Evolutionary conservation across 2,797 vertebrate genomes (phyloP), one percentile per base, ranked within the genome.

Genomic region (Malurus splendens): DNA sequence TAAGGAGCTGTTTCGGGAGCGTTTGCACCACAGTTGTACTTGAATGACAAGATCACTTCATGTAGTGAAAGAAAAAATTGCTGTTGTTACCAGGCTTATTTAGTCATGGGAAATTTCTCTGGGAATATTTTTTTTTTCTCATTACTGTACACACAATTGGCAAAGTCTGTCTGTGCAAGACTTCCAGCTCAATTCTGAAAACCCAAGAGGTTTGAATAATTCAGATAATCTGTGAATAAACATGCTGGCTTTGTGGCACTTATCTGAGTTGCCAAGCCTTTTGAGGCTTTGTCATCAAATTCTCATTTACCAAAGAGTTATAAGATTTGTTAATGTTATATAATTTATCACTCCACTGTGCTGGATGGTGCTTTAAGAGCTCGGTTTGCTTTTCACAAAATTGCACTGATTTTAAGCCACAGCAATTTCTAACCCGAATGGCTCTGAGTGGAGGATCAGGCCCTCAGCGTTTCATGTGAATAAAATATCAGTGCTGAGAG

Each of bases 201-300:
- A 82, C 81, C 47, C 71, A 82, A 18, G 91, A 71, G 83, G 57
- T 64, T 66, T 94, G 81, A 94, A 91, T 94, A 93, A 94, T 93
- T 95, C 91, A 93, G 75, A 89, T 94, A 90, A 94, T 82, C 91
- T 90, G 84, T 2, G 0, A 82, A 94, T 91, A 94, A 94, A 93
- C 88, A 86, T 86, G 67, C 83, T 67, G 83, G 84, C 60, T 86
- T 90, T 74, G 83, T 84, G 81, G 68, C 75, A 92, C 64, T 92
- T 91, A 33, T 32, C 78, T 68, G 75, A 86, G 84, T 80, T 93
- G 68, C 75, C 86, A 86, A 86, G n/a, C 54, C 88, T 94, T 27
- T 82, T 89, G 88, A 93, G 82, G 73, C 51, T 78, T 91, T 91
- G 55, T 90, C 91, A 86, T 93, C 76, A 91, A 89, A 77, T 90